phyloP scores from a whole-genome alignment of 2,888 invertebrate species.

The Agrilus cyanescens region DNA sequence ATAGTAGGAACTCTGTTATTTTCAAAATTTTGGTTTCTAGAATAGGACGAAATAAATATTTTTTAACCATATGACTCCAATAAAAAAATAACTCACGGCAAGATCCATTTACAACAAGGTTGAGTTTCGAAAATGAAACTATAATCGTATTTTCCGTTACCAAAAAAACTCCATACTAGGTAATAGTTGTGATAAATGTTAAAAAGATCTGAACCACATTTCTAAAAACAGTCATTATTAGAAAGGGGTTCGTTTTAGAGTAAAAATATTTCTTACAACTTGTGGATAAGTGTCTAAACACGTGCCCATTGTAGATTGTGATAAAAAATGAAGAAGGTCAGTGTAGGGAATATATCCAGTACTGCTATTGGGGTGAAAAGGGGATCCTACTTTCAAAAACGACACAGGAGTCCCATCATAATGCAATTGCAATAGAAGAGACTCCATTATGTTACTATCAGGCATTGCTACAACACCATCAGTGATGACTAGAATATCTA shows the following conservation, averaged over 20 bases:
- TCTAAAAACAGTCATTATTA: no score
- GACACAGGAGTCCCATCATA: constrained; percentile 62
- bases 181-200: no score
- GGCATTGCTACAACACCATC: constrained; percentile 64
- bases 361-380: constrained; percentile 52
- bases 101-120: constrained; percentile 5
- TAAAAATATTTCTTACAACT: constrained; percentile 26
- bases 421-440: constrained; percentile 58
- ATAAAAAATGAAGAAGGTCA: constrained; percentile 62
- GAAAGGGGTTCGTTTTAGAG: no score
- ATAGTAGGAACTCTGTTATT: constrained; percentile 42
- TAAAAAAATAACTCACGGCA: constrained; percentile 6
- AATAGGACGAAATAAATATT: constrained; percentile 9
- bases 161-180: no score
- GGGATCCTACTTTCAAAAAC: constrained; percentile 58
- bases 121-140: no score
- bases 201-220: no score
- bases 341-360: constrained; percentile 60
- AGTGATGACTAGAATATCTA: constrained; percentile 60
- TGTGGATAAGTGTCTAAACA: constrained; percentile 48
- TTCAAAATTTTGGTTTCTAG: constrained; percentile 44
- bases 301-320: constrained; percentile 62
- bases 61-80: background rate
- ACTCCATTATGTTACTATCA: constrained; percentile 60
- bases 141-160: no score